Evolutionary conservation across 2,797 vertebrate genomes (phyloP).

Genomic region (Yasuhikotakia modesta): DNA sequence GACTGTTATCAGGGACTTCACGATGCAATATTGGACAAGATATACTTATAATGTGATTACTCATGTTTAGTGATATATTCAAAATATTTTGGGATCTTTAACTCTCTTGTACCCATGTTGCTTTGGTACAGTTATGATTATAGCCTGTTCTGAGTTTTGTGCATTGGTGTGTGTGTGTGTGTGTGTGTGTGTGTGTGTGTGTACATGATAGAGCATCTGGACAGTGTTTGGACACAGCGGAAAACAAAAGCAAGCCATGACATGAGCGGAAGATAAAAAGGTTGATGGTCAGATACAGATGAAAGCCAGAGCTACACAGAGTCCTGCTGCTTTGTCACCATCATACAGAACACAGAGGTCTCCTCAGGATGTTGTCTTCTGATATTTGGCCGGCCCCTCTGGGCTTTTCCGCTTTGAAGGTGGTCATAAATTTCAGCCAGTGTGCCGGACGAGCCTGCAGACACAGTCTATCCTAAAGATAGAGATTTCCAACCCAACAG

Average conservation of each 20-base stretch:
- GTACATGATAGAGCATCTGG: constrained; percentile 42
- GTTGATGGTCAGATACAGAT: constrained; percentile 48
- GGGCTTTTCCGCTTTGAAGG: constrained; percentile 48
- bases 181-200: background rate
- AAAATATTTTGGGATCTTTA: background rate
- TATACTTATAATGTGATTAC: background rate
- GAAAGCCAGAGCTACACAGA: constrained; percentile 43
- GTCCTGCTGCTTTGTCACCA: constrained; percentile 47
- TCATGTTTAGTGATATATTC: background rate
- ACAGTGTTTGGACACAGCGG: constrained; percentile 33
- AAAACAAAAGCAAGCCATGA: constrained; percentile 29
- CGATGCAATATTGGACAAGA: background rate
- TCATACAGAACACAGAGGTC: constrained; percentile 41
- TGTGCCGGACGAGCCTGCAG: constrained; percentile 43
- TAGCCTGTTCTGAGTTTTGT: background rate
- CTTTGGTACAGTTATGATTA: background rate
- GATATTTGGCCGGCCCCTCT: constrained; percentile 43
- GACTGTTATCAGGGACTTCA: background rate
- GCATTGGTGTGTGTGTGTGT: background rate
- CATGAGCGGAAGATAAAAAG: constrained; percentile 54
- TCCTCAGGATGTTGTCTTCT: constrained; percentile 59
- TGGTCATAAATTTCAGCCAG: constrained; percentile 58
- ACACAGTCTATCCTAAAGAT: constrained; percentile 55
- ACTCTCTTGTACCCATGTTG: background rate
- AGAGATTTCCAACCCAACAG: constrained; percentile 51